Conservation (phyloP, 1,140 invertebrate species). For the Drosophila oshimai region DNA sequence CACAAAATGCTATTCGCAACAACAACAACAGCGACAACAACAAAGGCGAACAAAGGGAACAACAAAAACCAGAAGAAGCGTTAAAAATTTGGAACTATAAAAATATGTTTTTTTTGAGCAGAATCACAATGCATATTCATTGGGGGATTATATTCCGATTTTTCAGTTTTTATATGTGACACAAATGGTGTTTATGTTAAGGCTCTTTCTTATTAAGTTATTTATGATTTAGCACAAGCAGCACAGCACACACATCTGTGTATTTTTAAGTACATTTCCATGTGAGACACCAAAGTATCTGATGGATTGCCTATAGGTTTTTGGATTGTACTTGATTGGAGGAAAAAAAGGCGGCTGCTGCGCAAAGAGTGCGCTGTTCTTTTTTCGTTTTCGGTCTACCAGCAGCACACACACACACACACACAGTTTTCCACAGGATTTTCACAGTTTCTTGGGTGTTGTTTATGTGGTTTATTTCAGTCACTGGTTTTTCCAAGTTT, state of each 20-base stretch:
- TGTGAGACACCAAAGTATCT: constrained; percentile 23
- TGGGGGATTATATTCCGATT: constrained; percentile 8
- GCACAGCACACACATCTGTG: neutral
- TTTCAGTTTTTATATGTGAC: constrained; percentile 8
- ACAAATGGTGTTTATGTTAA: constrained; percentile 9
- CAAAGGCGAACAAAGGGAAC: constrained; percentile 63
- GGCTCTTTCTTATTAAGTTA: neutral
- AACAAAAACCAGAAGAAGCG: constrained; percentile 45
- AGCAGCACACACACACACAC: constrained; percentile 38
- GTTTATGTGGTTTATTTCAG: neutral
- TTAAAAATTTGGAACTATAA: constrained; percentile 10
- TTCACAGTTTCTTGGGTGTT: constrained; percentile 11
- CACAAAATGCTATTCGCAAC: constrained; percentile 80
- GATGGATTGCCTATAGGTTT: constrained; percentile 24
- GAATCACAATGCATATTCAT: constrained; percentile 15
- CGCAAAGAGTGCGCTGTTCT: constrained; percentile 55
- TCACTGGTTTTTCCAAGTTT: neutral
- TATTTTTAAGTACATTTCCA: neutral
- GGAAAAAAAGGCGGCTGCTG: constrained; percentile 76
- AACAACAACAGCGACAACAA: constrained; percentile 72
- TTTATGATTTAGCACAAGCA: neutral
- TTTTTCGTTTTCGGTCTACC: constrained; percentile 7
- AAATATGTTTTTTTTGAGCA: constrained; percentile 22
- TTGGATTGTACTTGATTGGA: no score
- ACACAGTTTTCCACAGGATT: constrained; percentile 24